Conservation (phyloP, 2,797 vertebrate genomes). For the Cheirogaleus major region DNA sequence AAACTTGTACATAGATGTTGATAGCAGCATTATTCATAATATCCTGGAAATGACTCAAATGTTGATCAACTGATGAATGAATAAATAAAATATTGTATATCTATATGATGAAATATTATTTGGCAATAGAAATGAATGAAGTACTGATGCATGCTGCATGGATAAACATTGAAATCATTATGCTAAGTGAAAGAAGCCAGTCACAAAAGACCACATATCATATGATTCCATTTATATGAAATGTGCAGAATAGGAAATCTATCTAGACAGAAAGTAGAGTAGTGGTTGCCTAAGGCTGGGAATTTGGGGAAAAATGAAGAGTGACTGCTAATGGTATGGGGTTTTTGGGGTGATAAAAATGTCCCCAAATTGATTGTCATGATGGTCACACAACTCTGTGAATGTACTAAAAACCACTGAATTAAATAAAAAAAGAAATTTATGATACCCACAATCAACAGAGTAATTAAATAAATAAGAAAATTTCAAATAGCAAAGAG, state of each 20-base stretch:
- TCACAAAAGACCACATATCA: neutral
- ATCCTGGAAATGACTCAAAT: neutral
- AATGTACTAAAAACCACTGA: neutral
- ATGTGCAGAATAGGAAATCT: neutral
- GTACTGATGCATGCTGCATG: neutral
- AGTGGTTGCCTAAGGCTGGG: neutral
- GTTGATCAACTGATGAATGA: neutral
- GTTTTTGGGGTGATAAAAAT: neutral
- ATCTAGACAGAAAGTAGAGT: neutral
- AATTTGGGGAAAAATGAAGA: neutral
- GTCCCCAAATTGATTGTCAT: slow-evolving; percentile 21
- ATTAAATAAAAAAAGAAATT: neutral
- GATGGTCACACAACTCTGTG: neutral
- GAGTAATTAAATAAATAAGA: neutral
- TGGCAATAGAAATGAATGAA: neutral
- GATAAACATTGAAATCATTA: neutral
- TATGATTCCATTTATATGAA: neutral
- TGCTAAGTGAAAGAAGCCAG: neutral
- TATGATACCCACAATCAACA: neutral
- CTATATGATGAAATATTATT: neutral
- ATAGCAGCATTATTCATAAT: neutral
- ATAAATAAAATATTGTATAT: neutral
- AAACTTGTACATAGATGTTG: neutral
- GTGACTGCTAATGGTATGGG: neutral
- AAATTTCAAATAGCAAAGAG: neutral